phyloP scores from a whole-genome alignment of 2,797 vertebrate genomes.

The Hoplostethus mediterraneus region DNA sequence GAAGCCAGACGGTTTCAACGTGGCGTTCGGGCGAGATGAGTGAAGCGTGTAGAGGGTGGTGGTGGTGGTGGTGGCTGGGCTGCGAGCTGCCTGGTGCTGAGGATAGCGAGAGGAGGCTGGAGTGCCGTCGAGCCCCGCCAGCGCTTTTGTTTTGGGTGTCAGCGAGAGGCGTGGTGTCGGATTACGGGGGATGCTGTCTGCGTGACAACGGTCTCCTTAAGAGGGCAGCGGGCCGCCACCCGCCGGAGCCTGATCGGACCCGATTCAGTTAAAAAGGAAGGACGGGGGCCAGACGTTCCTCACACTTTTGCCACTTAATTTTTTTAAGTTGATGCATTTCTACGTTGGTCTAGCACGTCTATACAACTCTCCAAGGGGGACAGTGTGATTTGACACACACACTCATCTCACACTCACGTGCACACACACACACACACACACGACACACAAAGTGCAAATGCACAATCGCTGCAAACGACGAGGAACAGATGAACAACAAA shows the following conservation, averaged over 20 bases:
- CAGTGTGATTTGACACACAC: conserved; percentile 43
- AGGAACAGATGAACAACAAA: conserved; percentile 73
- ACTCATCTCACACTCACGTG: not conserved
- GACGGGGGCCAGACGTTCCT: conserved; percentile 8
- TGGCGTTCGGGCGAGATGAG: conserved; percentile 43
- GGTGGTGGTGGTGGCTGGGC: not conserved
- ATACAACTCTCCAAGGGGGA: conserved; percentile 43
- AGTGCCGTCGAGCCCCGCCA: conserved; percentile 62
- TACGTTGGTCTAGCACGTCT: conserved; percentile 16
- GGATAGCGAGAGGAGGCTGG: conserved; percentile 61
- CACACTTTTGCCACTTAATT: conserved; percentile 4
- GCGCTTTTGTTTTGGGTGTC: conserved; percentile 68
- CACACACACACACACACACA: not conserved
- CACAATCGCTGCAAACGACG: conserved; percentile 51
- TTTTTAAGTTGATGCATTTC: conserved; percentile 25
- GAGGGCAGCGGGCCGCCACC: conserved; percentile 46
- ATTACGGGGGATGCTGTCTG: conserved; percentile 50
- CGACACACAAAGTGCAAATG: conserved; percentile 25
- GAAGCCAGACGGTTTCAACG: conserved; percentile 41
- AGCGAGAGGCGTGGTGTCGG: conserved; percentile 58
- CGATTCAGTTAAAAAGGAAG: conserved; percentile 40
- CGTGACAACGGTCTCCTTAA: conserved; percentile 55
- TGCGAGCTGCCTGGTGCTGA: conserved; percentile 43
- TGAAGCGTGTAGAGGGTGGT: not conserved
- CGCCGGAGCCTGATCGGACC: conserved; percentile 38